A percentile compares a stretch with the other conserved stretches of the same genome.
Conservation (phyloP, 2,888 invertebrate genomes). For the Amitus sp. region DNA sequence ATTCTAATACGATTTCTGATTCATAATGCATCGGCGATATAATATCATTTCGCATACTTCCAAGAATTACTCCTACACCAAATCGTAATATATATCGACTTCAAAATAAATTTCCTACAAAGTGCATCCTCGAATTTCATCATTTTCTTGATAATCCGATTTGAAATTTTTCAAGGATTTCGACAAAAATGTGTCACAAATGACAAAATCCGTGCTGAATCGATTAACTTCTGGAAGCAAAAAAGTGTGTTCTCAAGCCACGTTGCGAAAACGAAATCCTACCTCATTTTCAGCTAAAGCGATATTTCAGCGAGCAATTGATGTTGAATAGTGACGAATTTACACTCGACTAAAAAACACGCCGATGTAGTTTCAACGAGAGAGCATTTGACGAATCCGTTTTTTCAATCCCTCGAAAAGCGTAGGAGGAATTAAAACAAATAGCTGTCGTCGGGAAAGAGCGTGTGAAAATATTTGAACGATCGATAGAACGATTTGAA, state of each 20-base stretch:
- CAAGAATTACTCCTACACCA: constrained; percentile 10
- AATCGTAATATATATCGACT: no score
- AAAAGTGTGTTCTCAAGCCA: constrained; percentile 14
- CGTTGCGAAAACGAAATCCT: constrained; percentile 15
- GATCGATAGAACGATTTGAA: no score
- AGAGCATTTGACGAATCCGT: constrained; percentile 40
- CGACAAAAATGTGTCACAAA: neutral
- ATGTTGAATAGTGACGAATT: constrained; percentile 42
- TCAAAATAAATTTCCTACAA: no score
- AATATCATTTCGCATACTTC: constrained; percentile 9
- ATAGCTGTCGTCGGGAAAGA: no score
- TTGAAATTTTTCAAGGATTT: neutral
- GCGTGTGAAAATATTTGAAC: neutral
- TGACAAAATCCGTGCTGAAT: neutral
- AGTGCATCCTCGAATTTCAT: constrained; percentile 2
- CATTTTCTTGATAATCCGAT: neutral
- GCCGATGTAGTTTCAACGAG: constrained; percentile 22
- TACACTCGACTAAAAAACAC: constrained; percentile 43
- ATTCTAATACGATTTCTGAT: constrained; percentile 55
- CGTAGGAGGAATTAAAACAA: constrained; percentile 38
- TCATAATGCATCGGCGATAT: constrained; percentile 50
- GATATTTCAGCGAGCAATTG: constrained; percentile 35
- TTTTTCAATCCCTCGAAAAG: constrained; percentile 37
- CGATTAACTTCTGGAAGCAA: constrained; percentile 16
- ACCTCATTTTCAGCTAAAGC: constrained; percentile 31